Percentiles rank a stretch among this genome's conserved stretches.
Conservation (phyloP, 92 coral and sea anemone genomes). For the Bergia sp. region DNA sequence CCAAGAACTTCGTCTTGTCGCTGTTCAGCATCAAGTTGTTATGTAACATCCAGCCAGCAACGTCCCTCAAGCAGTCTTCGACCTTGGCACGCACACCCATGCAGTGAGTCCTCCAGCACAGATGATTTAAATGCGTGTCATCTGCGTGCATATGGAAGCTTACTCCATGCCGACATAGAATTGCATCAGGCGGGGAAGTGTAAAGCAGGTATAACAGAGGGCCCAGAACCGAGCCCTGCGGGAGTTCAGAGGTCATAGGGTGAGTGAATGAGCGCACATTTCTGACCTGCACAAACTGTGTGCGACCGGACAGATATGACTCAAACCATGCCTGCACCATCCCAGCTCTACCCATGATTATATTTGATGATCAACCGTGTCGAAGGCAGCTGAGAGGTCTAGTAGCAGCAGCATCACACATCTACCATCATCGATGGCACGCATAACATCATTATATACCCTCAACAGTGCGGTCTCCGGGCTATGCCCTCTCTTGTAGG, state of each 20-base stretch:
- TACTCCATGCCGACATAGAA: conserved; percentile 12
- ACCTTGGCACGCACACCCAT: background rate
- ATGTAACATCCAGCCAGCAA: background rate
- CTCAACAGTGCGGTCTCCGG: too few relatives aligned
- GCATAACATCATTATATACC: too few relatives aligned
- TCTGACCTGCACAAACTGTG: conserved; percentile 18
- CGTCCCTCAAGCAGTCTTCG: conserved; percentile 25
- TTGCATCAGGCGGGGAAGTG: conserved; percentile 44
- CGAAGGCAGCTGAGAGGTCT: too few relatives aligned
- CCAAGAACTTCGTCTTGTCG: conserved; percentile 15
- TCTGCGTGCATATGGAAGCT: background rate
- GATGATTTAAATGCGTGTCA: conserved; percentile 1
- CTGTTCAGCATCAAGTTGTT: conserved; percentile 13
- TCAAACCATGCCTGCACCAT: conserved; percentile 19
- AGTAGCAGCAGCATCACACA: too few relatives aligned
- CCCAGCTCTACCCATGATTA: background rate
- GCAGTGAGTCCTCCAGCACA: background rate
- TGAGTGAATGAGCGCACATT: conserved; percentile 15
- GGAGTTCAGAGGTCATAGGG: conserved; percentile 42
- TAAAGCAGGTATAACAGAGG: conserved; percentile 34
- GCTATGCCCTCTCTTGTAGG: too few relatives aligned
- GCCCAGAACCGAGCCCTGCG: conserved; percentile 46
- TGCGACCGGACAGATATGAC: background rate
- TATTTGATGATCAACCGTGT: too few relatives aligned
- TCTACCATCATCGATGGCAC: too few relatives aligned